Evolutionary conservation across 2,797 vertebrate species (phyloP), one percentile per base, ranked within the genome.

Genomic region (Aldrovandia affinis): DNA sequence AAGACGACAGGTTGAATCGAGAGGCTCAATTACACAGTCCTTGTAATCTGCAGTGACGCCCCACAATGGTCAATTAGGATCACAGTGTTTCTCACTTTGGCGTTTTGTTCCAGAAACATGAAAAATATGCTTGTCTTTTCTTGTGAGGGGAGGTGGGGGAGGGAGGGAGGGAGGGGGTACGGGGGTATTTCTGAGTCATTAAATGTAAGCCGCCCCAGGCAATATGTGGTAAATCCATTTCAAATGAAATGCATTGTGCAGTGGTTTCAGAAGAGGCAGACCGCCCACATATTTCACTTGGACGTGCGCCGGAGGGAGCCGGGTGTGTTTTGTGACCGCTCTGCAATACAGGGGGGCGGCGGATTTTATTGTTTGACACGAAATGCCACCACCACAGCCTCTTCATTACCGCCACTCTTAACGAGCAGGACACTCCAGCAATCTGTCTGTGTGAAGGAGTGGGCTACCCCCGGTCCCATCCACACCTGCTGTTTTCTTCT

Each of bases 261-360:
- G 44, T 82, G 91, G 89, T 93, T 91, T 90, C 90, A 85, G 86
- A 85, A 54, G 89, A 90, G 78, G 82, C 88, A 81, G 86, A 86
- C 87, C 86, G 83, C 90, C 86, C 87, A 89, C 89, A 88, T 89
- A 86, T 91, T 90, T 92, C 89, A 87, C 88, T 92, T 87, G 86
- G 84, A 86, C 85, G 83, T 86, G 79, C 1, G 87, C 89, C 90
- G 86, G 86, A 87, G 87, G 91, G 91, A 44, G 78, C 86, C 10
- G 82, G 84, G 83, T 87, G 85, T 89, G 89, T 91, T 91, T 91
- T 20, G 84, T 92, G 85, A 84, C 89, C 89, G 42, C 65, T 18
- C 87, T 89, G 87, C 87, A 89, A 89, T 85, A 54, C 73, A 89
- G 90, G 14, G 1, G 18, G 28, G 28, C 30, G 33, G 18, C 68